Conservation (phyloP, 1,140 invertebrate genomes). For the Philaenus spumarius region DNA sequence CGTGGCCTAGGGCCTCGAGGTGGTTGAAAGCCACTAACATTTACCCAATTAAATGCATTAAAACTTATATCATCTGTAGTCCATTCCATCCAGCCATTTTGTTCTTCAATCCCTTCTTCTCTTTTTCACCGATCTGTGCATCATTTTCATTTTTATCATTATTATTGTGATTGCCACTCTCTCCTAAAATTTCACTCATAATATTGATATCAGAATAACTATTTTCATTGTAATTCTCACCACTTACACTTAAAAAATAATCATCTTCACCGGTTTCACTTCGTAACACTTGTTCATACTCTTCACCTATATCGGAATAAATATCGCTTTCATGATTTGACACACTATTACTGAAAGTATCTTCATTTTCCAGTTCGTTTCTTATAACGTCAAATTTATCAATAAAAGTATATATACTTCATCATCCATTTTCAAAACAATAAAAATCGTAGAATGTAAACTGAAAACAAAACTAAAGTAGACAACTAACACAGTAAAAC, state of each 20-base stretch:
- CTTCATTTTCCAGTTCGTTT: background rate
- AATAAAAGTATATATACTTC: background rate
- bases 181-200: no score
- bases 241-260: background rate
- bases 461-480: background rate
- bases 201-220: no score
- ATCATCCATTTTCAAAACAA: background rate
- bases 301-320: background rate
- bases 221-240: background rate
- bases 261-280: background rate
- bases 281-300: background rate
- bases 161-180: no score
- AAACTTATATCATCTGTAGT: no score
- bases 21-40: conserved; percentile 29
- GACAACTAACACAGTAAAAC: background rate
- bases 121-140: conserved; percentile 36
- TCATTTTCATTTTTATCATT: background rate
- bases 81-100: background rate
- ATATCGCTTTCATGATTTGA: background rate
- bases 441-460: background rate
- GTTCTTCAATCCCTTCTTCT: conserved; percentile 32
- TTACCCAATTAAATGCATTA: background rate
- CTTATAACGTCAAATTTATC: background rate
- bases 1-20: conserved; percentile 47
- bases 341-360: background rate